Conservation (phyloP, 2,888 invertebrate species). For the Gastracanthus pulcherrimus region DNA sequence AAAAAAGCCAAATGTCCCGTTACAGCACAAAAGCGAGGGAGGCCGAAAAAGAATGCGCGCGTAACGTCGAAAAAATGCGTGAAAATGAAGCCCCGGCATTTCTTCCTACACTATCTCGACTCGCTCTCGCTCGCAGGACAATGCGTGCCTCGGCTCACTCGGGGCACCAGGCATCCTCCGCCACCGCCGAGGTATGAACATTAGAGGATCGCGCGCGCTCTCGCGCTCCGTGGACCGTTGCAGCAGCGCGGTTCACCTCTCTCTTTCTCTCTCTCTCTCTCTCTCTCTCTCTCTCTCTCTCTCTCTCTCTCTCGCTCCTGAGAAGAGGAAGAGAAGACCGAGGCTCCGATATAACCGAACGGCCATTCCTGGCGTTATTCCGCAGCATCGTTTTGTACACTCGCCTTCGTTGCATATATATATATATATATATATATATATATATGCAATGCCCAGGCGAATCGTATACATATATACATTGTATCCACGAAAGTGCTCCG, state of each 20-base stretch:
- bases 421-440: background rate
- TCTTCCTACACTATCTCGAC: background rate
- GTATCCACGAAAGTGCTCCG: background rate
- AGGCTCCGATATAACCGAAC: background rate
- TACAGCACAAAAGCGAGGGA: background rate
- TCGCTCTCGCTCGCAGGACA: slow-evolving; percentile 18
- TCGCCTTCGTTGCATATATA: background rate
- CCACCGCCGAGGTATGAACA: background rate
- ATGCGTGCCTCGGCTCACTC: slow-evolving; percentile 6
- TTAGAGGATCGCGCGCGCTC: slow-evolving; percentile 2
- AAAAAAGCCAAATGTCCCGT: background rate
- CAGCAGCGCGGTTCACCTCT: no score
- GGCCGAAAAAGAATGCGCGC: background rate
- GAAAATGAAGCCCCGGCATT: slow-evolving; percentile 19
- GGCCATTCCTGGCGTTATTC: slow-evolving; percentile 21
- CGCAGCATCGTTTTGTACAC: background rate
- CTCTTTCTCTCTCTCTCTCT: slow-evolving; percentile 11
- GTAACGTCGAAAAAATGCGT: slow-evolving; percentile 32
- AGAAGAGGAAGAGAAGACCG: background rate
- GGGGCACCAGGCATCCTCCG: background rate
- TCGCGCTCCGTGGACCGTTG: slow-evolving; percentile 2
- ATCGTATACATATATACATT: no score
- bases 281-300: background rate
- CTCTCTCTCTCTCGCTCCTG: no score
- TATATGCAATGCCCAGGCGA: background rate